Conservation (phyloP, 1,140 invertebrate genomes). For the Trichonephila clavipes region DNA sequence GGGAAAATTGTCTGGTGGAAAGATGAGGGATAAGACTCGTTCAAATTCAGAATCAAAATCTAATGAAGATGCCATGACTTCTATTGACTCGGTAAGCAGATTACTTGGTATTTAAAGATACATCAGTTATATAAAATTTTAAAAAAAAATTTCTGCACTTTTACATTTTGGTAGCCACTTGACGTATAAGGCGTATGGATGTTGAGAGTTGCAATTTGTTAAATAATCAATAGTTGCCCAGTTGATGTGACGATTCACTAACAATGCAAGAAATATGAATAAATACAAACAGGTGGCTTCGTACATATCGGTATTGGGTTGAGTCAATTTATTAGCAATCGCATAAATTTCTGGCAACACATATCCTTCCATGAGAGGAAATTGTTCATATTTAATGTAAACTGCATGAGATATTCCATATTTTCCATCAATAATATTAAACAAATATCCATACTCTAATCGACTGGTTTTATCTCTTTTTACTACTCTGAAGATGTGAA, state of each 20-base stretch:
- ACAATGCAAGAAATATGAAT: conserved; percentile 22
- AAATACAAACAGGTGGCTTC: conserved; percentile 42
- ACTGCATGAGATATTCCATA: neutral
- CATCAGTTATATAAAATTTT: no score
- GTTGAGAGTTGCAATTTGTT: neutral
- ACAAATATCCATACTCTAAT: conserved; percentile 6
- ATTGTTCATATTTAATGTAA: no score
- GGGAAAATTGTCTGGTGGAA: neutral
- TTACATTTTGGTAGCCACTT: neutral
- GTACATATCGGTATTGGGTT: neutral
- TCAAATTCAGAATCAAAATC: neutral
- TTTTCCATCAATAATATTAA: neutral
- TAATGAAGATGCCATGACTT: no score
- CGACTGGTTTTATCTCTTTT: neutral
- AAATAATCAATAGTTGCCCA: conserved; percentile 52
- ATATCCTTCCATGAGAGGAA: neutral
- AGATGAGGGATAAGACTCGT: neutral
- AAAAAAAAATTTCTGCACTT: no score
- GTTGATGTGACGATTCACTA: conserved; percentile 22
- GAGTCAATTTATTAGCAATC: neutral
- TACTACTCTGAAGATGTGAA: no score
- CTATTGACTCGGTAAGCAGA: no score
- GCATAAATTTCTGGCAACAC: neutral
- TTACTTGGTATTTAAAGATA: no score
- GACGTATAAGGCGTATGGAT: neutral